Evolutionary conservation across 1,140 invertebrate genomes (phyloP).

Genomic region (Drosophila parabipectinata): DNA sequence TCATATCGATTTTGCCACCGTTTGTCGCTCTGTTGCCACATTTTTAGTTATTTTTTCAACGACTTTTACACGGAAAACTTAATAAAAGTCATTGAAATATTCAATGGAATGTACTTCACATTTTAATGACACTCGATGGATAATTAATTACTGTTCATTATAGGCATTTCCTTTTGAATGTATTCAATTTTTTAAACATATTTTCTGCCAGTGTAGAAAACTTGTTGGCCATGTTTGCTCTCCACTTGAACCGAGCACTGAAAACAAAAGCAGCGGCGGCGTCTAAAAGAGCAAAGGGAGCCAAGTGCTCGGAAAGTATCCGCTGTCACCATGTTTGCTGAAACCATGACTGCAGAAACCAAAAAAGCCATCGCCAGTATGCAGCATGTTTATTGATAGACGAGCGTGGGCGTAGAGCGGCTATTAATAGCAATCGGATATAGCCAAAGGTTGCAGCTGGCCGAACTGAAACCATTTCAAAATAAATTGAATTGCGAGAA

Average conservation of each 20-base stretch:
- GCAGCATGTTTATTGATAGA: constrained; percentile 8
- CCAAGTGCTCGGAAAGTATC: constrained; percentile 38
- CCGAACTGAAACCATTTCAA: constrained; percentile 28
- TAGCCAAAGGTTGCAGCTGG: constrained; percentile 20
- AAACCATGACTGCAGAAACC: constrained; percentile 46
- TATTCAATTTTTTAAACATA: background rate
- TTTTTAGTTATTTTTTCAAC: constrained; percentile 65
- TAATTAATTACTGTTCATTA: background rate
- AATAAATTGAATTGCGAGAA: constrained; percentile 49
- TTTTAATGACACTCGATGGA: background rate
- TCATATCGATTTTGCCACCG: constrained; percentile 68
- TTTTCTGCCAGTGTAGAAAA: constrained; percentile 43
- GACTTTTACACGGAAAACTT: constrained; percentile 9
- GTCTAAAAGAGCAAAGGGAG: constrained; percentile 19
- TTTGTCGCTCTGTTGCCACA: constrained; percentile 25
- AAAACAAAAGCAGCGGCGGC: constrained; percentile 32
- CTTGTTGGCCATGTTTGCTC: constrained; percentile 71
- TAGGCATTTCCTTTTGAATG: background rate
- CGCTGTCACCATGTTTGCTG: constrained; percentile 63
- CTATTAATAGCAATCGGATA: constrained; percentile 29
- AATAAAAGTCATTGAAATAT: background rate
- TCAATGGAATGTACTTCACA: background rate
- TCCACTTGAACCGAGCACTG: constrained; percentile 24
- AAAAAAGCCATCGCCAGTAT: constrained; percentile 22
- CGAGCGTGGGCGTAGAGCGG: constrained; percentile 6